Base-by-base conservation (phyloP, 1,140 invertebrate species). In the Bombus terrestris region DNA sequence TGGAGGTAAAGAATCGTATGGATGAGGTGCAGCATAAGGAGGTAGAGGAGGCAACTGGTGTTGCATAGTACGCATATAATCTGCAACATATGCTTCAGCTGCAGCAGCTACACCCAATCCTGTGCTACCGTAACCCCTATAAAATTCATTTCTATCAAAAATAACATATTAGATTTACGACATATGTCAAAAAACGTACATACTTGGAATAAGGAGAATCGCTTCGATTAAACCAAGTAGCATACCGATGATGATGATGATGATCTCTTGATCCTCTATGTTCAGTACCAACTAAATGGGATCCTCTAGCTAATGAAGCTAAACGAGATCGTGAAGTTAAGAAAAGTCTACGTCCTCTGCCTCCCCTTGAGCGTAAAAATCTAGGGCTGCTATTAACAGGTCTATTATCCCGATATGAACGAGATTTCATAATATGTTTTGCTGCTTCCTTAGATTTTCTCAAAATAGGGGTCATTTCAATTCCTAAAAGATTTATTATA, bases 391-490 rank as follows among this genome's bases (percentile, higher is more conserved):
- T 96, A 80, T 95, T 96, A 91, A 93, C 95, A 92, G 95, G 96
- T 92, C 95, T 95, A 43, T 90, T 93, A 95, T 93, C 94, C 90
- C 93, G 95, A 92, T 93, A 94, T 96, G 91, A 94, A 95, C 95
- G 95, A 96, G 94, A 81, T 91, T 95, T 94, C n/a, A 88, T 90
- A 18, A 96, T 94, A 81, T 94, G 91, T 64, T 96, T 97, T 2
- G 97, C 97, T 43, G 97, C 96, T 93, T 98, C 98, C 95, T 98
- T 98, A 10, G 98, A 98, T 94, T 98, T 98, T 88, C 97, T 96
- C 81, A 99, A 95, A 88, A 99, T 98, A 64, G 98, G 97, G 47
- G 97, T 98, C 95, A 99, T 97, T 96, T 99, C 98, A 88, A 99
- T 98, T 57, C 94, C 94, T 95, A n/a, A 66, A 83, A 90, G 39